Evolutionary conservation across 2,888 invertebrate species (phyloP), one percentile per base, ranked within the genome.

Genomic region (Rhagonycha fulva): DNA sequence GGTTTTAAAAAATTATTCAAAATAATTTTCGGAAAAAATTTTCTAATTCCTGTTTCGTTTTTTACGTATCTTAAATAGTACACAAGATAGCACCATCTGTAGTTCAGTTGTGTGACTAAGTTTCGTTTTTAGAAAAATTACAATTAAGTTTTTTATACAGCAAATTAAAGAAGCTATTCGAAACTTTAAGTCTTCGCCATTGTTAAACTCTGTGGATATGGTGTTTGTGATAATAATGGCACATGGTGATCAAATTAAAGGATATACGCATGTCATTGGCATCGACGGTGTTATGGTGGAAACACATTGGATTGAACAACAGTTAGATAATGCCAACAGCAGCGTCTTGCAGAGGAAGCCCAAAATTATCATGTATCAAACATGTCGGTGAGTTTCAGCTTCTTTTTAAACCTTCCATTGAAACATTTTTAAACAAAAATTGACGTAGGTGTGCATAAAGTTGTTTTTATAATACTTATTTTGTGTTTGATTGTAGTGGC

Each of bases 311-410:
- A 89, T 94, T 82, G 87, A 92, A 74, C 87, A 89, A 62, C 88
- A 89, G 81, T 94, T 94, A 86, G 90, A 89, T 82, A 91, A 92
- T 84, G 83, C 85, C 60, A 88, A 88, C 76, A 91, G 93, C 84
- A 88, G 88, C 2, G 84, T 86, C 71, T 89, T 93, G 77, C 83
- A 87, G 26, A 88, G 89, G 66, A 91, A 92, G 82, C 94, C 94
- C 14, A 94, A 94, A 88, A 90, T 94, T 72, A 91, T 94, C 82
- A 89, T 94, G 76, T 93, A 93, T 84, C 94, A 94, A 84, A 90
- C 91, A 74, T 94, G 94, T 87, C 90, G 93, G 91, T 88, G 83
- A 82, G 83, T 83, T 26, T 47, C 1, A 9, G n/a, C n/a, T 4
- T 4, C 4, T n/a, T 47, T 47, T 47, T 26, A 4, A 14, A 62